These are phyloP conservation scores for Petromus typicus DNA, from an alignment of 2,113 vertebrate genomes.

Conservation along the genomic window DNA sequence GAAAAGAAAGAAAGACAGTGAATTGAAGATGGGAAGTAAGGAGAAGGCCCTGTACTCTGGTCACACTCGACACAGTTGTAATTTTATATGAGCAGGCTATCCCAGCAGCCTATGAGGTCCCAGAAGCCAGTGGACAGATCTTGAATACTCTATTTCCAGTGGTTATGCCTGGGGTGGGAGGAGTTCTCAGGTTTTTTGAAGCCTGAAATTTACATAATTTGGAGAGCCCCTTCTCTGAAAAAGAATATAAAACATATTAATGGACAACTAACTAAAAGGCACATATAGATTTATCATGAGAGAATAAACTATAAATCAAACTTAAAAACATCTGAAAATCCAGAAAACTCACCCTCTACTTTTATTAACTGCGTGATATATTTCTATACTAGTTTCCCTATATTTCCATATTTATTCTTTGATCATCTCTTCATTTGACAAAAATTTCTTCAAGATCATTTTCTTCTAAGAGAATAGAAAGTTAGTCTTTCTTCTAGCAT, in stretches of 20 bases:
- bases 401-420: constrained; percentile 20
- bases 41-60: background rate
- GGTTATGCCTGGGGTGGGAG: background rate
- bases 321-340: background rate
- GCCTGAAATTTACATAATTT: constrained; percentile 4
- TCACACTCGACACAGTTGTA: background rate
- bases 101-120: background rate
- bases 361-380: background rate
- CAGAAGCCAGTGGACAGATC: background rate
- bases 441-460: background rate
- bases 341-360: background rate
- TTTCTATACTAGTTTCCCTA: background rate
- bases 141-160: background rate
- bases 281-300: constrained; percentile 16
- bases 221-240: background rate
- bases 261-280: background rate
- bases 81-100: background rate
- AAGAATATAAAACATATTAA: background rate
- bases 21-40: background rate
- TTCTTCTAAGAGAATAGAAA: constrained; percentile 34
- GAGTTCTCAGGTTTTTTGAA: background rate
- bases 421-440: background rate
- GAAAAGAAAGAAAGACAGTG: background rate
- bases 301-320: background rate
- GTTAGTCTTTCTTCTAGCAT: background rate